Conservation (phyloP, 2,113 vertebrate genomes). For the Triplophysa siluroides region DNA sequence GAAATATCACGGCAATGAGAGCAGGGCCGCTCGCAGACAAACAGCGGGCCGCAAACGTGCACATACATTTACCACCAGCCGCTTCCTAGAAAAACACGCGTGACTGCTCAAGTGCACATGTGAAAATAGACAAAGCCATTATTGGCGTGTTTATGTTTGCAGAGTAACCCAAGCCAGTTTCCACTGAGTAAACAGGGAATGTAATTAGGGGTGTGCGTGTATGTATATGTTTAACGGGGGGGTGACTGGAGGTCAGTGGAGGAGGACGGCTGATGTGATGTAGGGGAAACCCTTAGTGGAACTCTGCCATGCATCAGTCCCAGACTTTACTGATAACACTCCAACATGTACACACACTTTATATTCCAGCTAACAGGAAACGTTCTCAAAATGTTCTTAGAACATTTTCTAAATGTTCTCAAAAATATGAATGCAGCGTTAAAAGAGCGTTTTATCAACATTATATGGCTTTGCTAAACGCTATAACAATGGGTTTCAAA, state of each 20-base stretch:
- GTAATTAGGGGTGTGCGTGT: slow-evolving; percentile 57
- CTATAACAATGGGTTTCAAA: too few relatives aligned
- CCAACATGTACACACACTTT: background rate
- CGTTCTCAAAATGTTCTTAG: too few relatives aligned
- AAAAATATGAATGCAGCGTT: too few relatives aligned
- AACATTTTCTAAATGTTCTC: too few relatives aligned
- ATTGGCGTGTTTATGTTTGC: slow-evolving; percentile 72
- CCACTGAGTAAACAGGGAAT: slow-evolving; percentile 71
- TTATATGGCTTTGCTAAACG: too few relatives aligned
- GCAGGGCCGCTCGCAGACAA: slow-evolving; percentile 64
- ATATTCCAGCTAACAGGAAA: too few relatives aligned
- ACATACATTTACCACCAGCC: slow-evolving; percentile 64
- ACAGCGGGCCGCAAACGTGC: slow-evolving; percentile 55
- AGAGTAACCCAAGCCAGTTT: slow-evolving; percentile 72
- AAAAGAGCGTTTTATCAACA: too few relatives aligned
- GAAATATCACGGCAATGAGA: slow-evolving; percentile 45
- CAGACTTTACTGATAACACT: background rate
- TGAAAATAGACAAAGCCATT: slow-evolving; percentile 75
- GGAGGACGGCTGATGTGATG: background rate
- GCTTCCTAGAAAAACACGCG: slow-evolving; percentile 69
- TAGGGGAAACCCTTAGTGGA: background rate
- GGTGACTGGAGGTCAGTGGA: background rate
- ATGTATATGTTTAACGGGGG: slow-evolving; percentile 22
- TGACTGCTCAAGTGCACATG: slow-evolving; percentile 74
- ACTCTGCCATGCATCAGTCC: background rate